phyloP scores from a whole-genome alignment of 2,797 vertebrate genomes.

The Amphiprion clarkii region DNA sequence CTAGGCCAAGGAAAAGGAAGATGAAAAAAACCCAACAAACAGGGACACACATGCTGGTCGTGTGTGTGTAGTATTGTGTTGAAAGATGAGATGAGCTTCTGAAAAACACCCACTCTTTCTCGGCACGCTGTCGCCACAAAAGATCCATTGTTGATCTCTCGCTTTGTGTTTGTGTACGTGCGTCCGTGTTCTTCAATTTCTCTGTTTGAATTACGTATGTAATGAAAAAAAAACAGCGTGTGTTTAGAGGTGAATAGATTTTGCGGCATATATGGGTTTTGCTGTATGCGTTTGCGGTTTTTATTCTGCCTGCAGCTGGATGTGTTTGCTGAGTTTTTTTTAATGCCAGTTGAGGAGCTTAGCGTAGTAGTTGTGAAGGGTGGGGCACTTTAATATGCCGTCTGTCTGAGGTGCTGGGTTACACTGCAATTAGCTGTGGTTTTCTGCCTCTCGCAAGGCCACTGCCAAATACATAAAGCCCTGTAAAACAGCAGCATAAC shows the following conservation, averaged over 20 bases:
- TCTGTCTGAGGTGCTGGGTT: constrained; percentile 58
- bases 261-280: constrained; percentile 15
- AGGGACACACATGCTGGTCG: constrained; percentile 56
- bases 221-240: background rate
- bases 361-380: constrained; percentile 41
- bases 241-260: constrained; percentile 4
- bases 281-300: constrained; percentile 25
- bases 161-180: constrained; percentile 49
- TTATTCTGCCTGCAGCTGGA: constrained; percentile 29
- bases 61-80: constrained; percentile 64
- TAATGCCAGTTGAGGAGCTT: constrained; percentile 17
- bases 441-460: constrained; percentile 37
- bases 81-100: constrained; percentile 70
- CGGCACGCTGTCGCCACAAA: constrained; percentile 63
- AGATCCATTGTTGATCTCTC: constrained; percentile 67
- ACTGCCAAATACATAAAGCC: constrained; percentile 3
- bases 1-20: constrained; percentile 13
- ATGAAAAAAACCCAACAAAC: constrained; percentile 6
- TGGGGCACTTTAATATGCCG: constrained; percentile 37
- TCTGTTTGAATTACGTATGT: constrained; percentile 1
- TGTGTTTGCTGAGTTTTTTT: constrained; percentile 29
- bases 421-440: constrained; percentile 58
- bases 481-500: constrained; percentile 20
- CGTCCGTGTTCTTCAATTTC: constrained; percentile 26
- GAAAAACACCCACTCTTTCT: constrained; percentile 56